Evolutionary conservation across 2,888 invertebrate species (phyloP).

Genomic region (Aradus depressus): DNA sequence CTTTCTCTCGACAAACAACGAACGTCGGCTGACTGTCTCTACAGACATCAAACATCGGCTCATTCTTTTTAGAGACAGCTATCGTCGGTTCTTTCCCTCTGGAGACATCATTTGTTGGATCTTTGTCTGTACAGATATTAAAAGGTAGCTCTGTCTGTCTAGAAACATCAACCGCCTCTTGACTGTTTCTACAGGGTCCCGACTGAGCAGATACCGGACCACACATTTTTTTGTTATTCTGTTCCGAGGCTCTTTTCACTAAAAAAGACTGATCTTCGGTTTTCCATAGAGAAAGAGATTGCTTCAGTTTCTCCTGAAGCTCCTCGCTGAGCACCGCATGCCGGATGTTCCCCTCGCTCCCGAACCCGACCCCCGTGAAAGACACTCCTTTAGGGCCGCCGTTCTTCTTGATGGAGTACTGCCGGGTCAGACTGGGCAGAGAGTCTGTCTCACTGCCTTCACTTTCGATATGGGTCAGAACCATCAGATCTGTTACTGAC

Average conservation of each 20-base stretch:
- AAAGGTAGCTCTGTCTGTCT: too few relatives aligned
- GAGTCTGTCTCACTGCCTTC: constrained; percentile 44
- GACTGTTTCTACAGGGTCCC: too few relatives aligned
- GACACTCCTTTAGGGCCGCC: constrained; percentile 33
- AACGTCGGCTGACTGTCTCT: too few relatives aligned
- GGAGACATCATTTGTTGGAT: too few relatives aligned
- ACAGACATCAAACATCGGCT: too few relatives aligned
- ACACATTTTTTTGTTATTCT: constrained; percentile 20
- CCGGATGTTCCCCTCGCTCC: constrained; percentile 47
- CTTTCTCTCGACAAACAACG: too few relatives aligned
- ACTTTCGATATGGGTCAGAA: constrained; percentile 53
- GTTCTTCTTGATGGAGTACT: constrained; percentile 34
- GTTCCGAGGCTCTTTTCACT: constrained; percentile 35
- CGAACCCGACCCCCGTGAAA: constrained; percentile 35
- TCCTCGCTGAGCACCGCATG: constrained; percentile 42
- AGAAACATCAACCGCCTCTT: too few relatives aligned
- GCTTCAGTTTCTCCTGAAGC: constrained; percentile 45
- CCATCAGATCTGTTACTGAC: constrained; percentile 55
- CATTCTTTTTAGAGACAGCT: too few relatives aligned
- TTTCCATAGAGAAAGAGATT: constrained; percentile 35
- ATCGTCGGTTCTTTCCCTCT: too few relatives aligned
- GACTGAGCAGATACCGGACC: too few relatives aligned
- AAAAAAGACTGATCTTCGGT: constrained; percentile 28
- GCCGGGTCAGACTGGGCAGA: constrained; percentile 30
- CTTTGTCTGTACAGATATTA: too few relatives aligned